Percentiles rank a stretch among this genome's conserved stretches.
These are phyloP conservation scores for Rhynchonema sp. DNA, from an alignment of 2,888 invertebrate genomes.

Conservation along the genomic window DNA sequence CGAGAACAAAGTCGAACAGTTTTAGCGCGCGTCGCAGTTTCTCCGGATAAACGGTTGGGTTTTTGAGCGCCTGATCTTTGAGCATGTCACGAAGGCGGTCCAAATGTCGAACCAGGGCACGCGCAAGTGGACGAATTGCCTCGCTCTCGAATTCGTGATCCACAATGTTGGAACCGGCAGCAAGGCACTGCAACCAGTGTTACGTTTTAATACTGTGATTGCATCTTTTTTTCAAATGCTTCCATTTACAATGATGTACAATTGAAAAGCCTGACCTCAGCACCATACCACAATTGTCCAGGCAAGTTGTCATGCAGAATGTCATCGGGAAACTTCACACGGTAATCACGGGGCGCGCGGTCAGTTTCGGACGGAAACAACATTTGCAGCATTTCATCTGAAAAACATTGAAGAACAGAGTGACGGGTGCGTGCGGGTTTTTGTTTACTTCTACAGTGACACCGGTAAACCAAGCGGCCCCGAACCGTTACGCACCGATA, in stretches of 20 bases:
- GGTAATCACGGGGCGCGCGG: constrained; percentile 51
- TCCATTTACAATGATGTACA: background rate
- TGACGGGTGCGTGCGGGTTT: too few species aligned
- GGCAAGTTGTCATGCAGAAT: constrained; percentile 92
- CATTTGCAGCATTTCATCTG: constrained; percentile 24
- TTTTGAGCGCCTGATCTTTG: constrained; percentile 48
- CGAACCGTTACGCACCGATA: constrained; percentile 21
- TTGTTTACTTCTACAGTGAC: too few species aligned
- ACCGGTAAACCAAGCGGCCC: too few species aligned
- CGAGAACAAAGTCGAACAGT: constrained; percentile 68
- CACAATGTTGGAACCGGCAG: constrained; percentile 93
- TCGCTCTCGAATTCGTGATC: constrained; percentile 87
- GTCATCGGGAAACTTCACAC: constrained; percentile 96
- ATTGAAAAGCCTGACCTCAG: constrained; percentile 47
- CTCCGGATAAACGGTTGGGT: constrained; percentile 32
- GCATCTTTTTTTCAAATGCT: too few species aligned
- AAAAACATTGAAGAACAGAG: background rate
- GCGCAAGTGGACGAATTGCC: constrained; percentile 83
- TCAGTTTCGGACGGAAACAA: constrained; percentile 23
- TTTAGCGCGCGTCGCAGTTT: constrained; percentile 13
- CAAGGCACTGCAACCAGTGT: constrained; percentile 58
- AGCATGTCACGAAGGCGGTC: constrained; percentile 74
- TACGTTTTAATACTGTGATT: too few species aligned
- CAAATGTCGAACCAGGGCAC: constrained; percentile 80
- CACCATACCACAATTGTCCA: constrained; percentile 97